These are phyloP conservation scores for Stichopus chloronotus DNA, from an alignment of 35 echinoderm and acorn worm genomes.

Conservation along the genomic window DNA sequence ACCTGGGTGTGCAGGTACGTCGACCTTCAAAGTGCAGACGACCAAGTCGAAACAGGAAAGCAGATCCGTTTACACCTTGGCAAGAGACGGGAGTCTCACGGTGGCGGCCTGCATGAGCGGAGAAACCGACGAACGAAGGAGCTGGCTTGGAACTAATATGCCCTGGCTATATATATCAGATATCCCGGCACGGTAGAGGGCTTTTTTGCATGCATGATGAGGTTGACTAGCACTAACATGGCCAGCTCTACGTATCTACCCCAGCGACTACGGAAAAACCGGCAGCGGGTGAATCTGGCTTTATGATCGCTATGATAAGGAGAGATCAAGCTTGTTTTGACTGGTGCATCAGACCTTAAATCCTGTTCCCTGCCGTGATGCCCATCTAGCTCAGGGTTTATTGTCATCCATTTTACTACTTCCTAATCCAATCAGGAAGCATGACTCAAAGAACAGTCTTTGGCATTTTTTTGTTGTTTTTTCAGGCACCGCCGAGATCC, in stretches of 20 bases:
- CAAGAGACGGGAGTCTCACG: no score
- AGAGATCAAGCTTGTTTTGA: constrained; percentile 14
- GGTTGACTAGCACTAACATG: background rate
- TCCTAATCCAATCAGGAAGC: constrained; percentile 39
- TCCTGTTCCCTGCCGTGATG: constrained; percentile 32
- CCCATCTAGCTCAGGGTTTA: background rate
- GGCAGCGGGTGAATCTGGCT: background rate
- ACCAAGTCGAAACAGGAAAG: constrained; percentile 12
- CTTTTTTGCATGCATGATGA: background rate
- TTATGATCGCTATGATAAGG: background rate
- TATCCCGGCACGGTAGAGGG: no score
- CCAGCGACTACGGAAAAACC: background rate
- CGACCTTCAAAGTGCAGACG: constrained; percentile 51
- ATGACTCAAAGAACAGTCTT: constrained; percentile 14
- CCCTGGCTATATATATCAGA: no score
- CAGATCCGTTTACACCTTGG: no score
- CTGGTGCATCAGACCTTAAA: constrained; percentile 37
- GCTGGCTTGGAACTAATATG: no score
- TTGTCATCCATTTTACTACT: background rate
- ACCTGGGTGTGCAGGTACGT: constrained; percentile 19
- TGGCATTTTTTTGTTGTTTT: constrained; percentile 37
- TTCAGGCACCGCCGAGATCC: background rate
- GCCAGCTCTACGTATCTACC: background rate
- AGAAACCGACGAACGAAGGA: no score
- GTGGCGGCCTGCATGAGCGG: no score